These are phyloP conservation scores for Eucriotettix oculatus DNA, from an alignment of 2,888 invertebrate species.

Conservation along the genomic window DNA sequence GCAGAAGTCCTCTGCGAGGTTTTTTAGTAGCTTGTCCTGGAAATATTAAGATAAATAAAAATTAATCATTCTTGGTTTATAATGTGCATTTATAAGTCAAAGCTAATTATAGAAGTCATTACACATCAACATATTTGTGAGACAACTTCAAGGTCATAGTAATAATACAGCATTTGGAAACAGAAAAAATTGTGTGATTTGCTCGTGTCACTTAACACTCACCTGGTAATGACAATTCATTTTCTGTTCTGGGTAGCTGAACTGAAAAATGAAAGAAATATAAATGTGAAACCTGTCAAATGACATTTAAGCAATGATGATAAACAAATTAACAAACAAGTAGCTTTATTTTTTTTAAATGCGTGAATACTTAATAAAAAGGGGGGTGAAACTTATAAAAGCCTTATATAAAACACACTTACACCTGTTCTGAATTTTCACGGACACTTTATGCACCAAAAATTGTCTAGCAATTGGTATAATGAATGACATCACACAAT, in stretches of 20 bases:
- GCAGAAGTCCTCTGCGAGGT: constrained; percentile 55
- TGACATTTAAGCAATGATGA: too few species aligned
- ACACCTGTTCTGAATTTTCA: too few species aligned
- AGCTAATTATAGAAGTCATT: neutral
- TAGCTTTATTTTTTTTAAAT: too few species aligned
- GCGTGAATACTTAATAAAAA: too few species aligned
- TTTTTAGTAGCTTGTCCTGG: constrained; percentile 33
- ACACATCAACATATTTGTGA: neutral
- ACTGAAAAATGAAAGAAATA: constrained; percentile 16
- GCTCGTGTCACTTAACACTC: neutral
- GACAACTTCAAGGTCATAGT: neutral
- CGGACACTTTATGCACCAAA: too few species aligned
- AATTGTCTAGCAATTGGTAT: too few species aligned
- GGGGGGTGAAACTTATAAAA: too few species aligned
- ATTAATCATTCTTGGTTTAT: neutral
- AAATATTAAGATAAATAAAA: neutral
- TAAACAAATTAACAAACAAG: too few species aligned
- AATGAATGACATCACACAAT: too few species aligned
- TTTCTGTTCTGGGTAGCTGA: constrained; percentile 23
- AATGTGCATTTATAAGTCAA: neutral
- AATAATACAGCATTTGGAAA: too few species aligned
- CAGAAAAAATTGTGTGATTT: too few species aligned
- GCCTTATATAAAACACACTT: too few species aligned
- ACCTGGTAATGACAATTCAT: constrained; percentile 21
- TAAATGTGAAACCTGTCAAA: neutral